These are phyloP conservation scores for Rhabditophanes sp. DNA, from an alignment of 2,888 invertebrate species.

Conservation along the genomic window DNA sequence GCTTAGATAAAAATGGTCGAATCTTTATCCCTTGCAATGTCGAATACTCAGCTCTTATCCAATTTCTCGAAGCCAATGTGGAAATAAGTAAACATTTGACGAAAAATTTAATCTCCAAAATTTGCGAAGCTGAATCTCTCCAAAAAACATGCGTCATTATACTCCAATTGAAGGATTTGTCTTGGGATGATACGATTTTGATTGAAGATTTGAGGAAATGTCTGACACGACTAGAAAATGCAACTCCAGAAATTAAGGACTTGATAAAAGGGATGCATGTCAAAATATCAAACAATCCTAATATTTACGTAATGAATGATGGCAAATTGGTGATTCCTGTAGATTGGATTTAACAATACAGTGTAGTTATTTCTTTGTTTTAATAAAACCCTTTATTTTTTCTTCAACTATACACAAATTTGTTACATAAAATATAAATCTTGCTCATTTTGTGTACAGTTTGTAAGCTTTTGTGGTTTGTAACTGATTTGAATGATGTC, in stretches of 20 bases:
- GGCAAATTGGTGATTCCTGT: constrained; percentile 32
- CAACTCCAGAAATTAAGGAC: constrained; percentile 8
- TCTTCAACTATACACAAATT: no score
- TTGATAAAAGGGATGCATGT: constrained; percentile 16
- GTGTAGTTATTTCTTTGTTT: no score
- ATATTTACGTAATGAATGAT: constrained; percentile 24
- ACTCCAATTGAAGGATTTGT: constrained; percentile 9
- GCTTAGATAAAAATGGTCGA: constrained; percentile 25
- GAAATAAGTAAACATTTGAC: neutral
- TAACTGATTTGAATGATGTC: no score
- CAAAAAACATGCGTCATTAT: neutral
- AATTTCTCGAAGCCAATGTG: constrained; percentile 23
- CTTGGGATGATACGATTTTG: constrained; percentile 11
- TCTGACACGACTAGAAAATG: constrained; percentile 6
- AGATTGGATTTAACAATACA: constrained; percentile 22
- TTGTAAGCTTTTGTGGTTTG: no score
- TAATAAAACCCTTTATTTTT: no score
- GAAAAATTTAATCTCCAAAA: neutral
- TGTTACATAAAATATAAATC: no score
- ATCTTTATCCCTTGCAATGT: constrained; percentile 38
- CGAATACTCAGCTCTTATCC: constrained; percentile 21
- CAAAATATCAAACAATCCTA: constrained; percentile 26
- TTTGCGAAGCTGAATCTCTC: neutral
- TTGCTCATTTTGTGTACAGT: no score
- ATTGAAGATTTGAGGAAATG: constrained; percentile 6